A percentile compares a stretch with the other conserved stretches of the same genome.
Conservation (phyloP, 2,113 vertebrate species). For the Gambusia holbrooki region DNA sequence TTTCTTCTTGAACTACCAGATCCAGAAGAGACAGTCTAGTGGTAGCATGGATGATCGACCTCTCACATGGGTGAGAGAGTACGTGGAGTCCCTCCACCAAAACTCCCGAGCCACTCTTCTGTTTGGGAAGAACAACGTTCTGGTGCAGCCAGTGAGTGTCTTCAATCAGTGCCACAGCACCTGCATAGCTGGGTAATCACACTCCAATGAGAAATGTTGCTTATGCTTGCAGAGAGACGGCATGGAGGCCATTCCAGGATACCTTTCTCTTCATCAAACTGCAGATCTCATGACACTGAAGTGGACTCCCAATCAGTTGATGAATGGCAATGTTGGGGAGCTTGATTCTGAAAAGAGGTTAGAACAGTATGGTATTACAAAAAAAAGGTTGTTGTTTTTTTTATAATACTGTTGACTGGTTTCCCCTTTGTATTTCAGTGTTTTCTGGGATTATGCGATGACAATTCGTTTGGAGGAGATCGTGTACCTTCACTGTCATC, state of each 20-base stretch:
- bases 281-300: slow-evolving; percentile 97
- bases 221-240: slow-evolving; percentile 86
- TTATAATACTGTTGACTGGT: slow-evolving; percentile 5
- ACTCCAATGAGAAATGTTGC: not conserved
- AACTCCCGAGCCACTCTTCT: slow-evolving; percentile 93
- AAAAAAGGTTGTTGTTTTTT: too few species aligned
- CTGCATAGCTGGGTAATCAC: not conserved
- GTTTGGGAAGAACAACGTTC: slow-evolving; percentile 97
- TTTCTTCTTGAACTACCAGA: slow-evolving; percentile 73
- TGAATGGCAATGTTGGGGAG: slow-evolving; percentile 95
- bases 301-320: slow-evolving; percentile 98
- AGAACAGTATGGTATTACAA: not conserved
- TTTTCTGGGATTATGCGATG: slow-evolving; percentile 99
- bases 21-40: slow-evolving; percentile 97
- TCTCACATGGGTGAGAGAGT: slow-evolving; percentile 91
- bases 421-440: slow-evolving; percentile 72
- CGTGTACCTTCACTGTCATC: slow-evolving; percentile 97
- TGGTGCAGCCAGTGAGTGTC: slow-evolving; percentile 89
- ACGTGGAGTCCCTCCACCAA: slow-evolving; percentile 96
- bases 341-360: slow-evolving; percentile 97
- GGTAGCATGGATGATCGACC: slow-evolving; percentile 95
- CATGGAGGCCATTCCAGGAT: slow-evolving; percentile 96
- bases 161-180: not conserved
- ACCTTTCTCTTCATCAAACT: slow-evolving; percentile 95
- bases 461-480: slow-evolving; percentile 97